A percentile compares a stretch with the other conserved stretches of the same genome.
Evolutionary conservation across 1,140 invertebrate genomes (phyloP).

Genomic region (Ooceraea biroi): DNA sequence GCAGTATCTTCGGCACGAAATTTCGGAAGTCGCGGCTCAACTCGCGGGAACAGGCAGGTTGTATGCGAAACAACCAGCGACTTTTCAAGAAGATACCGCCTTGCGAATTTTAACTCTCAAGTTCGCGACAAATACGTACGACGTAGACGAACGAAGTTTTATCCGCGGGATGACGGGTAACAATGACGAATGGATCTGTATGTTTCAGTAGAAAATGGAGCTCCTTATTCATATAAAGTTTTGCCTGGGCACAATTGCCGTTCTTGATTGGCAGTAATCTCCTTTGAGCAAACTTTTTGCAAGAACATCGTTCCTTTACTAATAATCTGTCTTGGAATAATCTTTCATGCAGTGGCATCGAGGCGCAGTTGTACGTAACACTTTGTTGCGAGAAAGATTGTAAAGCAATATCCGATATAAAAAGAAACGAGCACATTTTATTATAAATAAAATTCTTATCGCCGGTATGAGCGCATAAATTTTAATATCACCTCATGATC

Average conservation of each 20-base stretch:
- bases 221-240: constrained; percentile 44
- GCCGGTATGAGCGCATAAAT: background rate
- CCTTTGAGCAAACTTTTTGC: constrained; percentile 22
- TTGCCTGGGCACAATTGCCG: constrained; percentile 37
- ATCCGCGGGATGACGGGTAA: constrained; percentile 43
- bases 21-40: constrained; percentile 38
- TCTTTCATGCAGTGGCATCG: constrained; percentile 1
- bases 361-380: background rate
- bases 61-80: constrained; percentile 20
- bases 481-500: background rate
- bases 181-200: constrained; percentile 51
- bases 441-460: constrained; percentile 26
- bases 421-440: constrained; percentile 23
- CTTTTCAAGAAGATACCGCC: background rate
- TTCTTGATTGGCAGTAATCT: constrained; percentile 38
- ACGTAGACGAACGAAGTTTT: constrained; percentile 30
- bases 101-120: constrained; percentile 40
- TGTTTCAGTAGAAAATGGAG: constrained; percentile 17
- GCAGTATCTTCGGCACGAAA: background rate
- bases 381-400: background rate
- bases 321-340: constrained; percentile 39
- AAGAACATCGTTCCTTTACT: constrained; percentile 16
- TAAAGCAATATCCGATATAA: constrained; percentile 11
- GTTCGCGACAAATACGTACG: constrained; percentile 34
- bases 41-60: background rate